Evolutionary conservation across 2,113 vertebrate genomes (phyloP).

Genomic region (Cichladusa arquata): DNA sequence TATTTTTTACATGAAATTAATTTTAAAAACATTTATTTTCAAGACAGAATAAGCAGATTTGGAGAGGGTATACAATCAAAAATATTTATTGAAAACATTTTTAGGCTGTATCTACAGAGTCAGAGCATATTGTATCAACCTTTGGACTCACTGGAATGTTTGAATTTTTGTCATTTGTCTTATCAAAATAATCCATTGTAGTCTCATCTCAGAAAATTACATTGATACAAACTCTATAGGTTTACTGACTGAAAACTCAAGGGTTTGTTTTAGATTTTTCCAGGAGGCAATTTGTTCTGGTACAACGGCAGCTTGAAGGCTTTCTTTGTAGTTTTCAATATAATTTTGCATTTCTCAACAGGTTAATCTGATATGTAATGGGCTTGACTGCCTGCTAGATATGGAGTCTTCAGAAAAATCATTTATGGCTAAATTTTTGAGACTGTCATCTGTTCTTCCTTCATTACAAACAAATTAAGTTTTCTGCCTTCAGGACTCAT

Average conservation of each 20-base stretch:
- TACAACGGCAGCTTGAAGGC: background rate
- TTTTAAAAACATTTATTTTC: background rate
- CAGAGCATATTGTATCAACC: background rate
- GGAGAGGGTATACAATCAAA: background rate
- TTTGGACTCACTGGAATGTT: background rate
- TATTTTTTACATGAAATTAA: background rate
- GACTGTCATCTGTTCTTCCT: background rate
- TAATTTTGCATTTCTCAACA: background rate
- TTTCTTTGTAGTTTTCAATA: background rate
- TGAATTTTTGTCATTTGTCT: background rate
- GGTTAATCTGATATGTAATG: background rate
- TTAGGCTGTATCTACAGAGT: background rate
- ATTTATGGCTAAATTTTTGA: background rate
- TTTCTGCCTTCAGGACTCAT: background rate
- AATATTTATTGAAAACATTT: background rate
- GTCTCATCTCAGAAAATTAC: background rate
- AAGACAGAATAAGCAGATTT: background rate
- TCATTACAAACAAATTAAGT: background rate
- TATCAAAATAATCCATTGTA: background rate
- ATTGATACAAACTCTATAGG: background rate
- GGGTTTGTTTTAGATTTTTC: background rate
- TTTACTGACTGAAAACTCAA: background rate
- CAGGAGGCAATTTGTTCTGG: background rate
- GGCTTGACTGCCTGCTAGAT: background rate
- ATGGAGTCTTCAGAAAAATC: background rate